These are phyloP conservation scores for Thalassarche chlororhynchos DNA, from an alignment of 2,113 vertebrate species.

Conservation along the genomic window DNA sequence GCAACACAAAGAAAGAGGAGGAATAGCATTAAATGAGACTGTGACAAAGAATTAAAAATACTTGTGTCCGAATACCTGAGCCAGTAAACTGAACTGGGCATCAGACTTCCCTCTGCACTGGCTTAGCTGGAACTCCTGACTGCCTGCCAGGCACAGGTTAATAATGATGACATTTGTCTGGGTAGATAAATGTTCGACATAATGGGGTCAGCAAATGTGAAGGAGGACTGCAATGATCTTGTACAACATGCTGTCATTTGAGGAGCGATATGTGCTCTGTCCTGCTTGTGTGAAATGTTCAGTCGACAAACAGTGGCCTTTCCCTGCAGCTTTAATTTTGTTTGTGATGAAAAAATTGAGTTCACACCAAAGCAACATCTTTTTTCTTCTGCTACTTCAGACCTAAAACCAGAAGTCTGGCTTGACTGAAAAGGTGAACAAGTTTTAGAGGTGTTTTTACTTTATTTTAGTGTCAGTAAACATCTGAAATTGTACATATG, in stretches of 20 bases:
- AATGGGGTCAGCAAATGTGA: background rate
- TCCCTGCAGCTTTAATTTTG: background rate
- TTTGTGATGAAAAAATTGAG: background rate
- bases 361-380: background rate
- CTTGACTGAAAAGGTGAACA: background rate
- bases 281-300: background rate
- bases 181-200: background rate
- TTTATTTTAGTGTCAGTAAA: background rate
- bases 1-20: background rate
- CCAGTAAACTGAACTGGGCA: background rate
- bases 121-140: background rate
- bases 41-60: background rate
- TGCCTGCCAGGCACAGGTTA: conserved; percentile 16
- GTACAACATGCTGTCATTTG: background rate
- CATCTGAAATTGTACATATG: background rate
- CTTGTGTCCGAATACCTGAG: background rate
- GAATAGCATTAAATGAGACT: background rate
- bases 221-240: background rate
- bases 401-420: background rate
- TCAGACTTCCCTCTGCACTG: background rate
- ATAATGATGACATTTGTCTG: background rate
- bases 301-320: background rate
- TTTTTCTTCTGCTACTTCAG: background rate
- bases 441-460: background rate
- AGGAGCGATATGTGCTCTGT: background rate